phyloP scores from a whole-genome alignment of 2,888 invertebrate genomes.

The Sphaerophoria taeniata region DNA sequence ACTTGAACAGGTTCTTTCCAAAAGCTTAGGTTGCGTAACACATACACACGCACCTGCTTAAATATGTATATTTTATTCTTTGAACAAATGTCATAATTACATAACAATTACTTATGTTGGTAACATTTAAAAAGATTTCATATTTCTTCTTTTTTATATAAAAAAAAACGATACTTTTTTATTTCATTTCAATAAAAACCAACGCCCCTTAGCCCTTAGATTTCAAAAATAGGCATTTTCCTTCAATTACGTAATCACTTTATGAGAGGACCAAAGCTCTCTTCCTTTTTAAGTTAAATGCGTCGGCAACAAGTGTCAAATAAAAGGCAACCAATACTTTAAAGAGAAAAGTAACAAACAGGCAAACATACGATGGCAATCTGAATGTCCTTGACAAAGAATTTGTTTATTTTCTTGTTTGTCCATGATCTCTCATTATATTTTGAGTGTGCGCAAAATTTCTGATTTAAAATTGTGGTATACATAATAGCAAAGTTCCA shows the following conservation, averaged over 20 bases:
- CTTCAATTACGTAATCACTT: conserved; percentile 25
- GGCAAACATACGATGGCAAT: conserved; percentile 25
- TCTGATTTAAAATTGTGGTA: conserved; percentile 35
- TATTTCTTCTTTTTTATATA: not conserved
- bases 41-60: no score
- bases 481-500: not conserved
- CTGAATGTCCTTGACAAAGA: conserved; percentile 62
- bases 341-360: conserved; percentile 30
- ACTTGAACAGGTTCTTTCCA: no score
- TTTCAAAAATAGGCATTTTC: not conserved
- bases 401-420: conserved; percentile 23
- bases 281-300: not conserved
- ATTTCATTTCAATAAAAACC: not conserved
- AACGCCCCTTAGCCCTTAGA: conserved; percentile 13
- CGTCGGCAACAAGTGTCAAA: conserved; percentile 63
- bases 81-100: no score
- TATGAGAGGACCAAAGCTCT: conserved; percentile 16
- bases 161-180: not conserved
- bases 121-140: no score
- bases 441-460: conserved; percentile 65
- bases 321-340: conserved; percentile 17
- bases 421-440: conserved; percentile 2
- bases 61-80: no score
- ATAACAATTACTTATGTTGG: no score
- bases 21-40: no score